Percentiles rank a stretch among this genome's conserved stretches.
Conservation (phyloP, 2,888 invertebrate species). For the Nymphalis polychloros region DNA sequence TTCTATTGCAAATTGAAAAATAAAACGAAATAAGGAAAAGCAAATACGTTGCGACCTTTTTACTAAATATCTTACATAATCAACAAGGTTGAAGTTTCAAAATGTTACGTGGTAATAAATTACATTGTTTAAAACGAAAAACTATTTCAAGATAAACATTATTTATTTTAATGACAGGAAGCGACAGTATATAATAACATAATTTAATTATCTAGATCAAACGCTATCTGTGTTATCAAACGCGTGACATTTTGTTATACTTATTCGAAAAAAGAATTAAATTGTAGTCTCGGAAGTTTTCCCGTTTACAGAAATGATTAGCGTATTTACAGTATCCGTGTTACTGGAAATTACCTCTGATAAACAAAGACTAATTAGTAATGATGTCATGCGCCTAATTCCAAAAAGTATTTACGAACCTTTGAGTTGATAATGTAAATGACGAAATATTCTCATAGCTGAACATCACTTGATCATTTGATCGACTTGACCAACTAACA, state of each 20-base stretch:
- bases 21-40: constrained; percentile 12
- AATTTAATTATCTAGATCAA: not conserved
- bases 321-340: constrained; percentile 26
- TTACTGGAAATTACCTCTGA: constrained; percentile 38
- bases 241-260: not conserved
- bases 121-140: not conserved
- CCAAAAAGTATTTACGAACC: constrained; percentile 13
- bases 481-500: not conserved
- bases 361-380: constrained; percentile 36
- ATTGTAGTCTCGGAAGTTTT: not conserved
- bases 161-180: constrained; percentile 1
- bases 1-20: not conserved
- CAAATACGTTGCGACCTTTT: constrained; percentile 4
- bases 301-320: constrained; percentile 10
- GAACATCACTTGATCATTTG: not conserved
- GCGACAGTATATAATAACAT: not conserved
- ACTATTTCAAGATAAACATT: not conserved
- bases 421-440: not conserved
- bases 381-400: constrained; percentile 32
- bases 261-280: not conserved
- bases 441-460: not conserved
- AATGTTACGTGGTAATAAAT: not conserved
- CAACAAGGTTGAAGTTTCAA: not conserved
- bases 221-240: not conserved
- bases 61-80: not conserved